Conservation (phyloP, 2,113 vertebrate species). For the Erythrocercus mccallii region DNA sequence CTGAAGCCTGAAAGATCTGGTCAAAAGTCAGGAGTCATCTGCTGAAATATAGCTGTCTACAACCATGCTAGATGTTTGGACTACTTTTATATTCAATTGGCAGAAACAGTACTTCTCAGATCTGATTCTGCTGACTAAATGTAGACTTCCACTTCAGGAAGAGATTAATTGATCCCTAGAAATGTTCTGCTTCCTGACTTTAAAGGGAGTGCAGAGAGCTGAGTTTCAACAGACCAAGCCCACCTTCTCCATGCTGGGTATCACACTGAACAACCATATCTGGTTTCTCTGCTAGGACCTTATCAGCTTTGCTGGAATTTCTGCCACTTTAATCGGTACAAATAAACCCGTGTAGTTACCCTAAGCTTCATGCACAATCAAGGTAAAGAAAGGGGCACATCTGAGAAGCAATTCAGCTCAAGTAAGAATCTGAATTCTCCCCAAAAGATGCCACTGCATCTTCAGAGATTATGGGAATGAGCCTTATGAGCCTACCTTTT, state of each 20-base stretch:
- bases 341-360: background rate
- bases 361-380: background rate
- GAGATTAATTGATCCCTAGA: background rate
- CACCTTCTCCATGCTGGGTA: background rate
- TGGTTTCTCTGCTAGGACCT: background rate
- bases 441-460: background rate
- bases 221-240: background rate
- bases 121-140: conserved; percentile 26
- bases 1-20: background rate
- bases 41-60: background rate
- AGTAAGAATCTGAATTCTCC: background rate
- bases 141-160: conserved; percentile 24
- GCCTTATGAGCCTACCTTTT: background rate
- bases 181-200: conserved; percentile 8
- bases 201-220: background rate
- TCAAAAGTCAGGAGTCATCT: conserved; percentile 3
- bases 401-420: background rate
- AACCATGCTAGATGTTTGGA: background rate
- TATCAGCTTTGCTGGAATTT: background rate
- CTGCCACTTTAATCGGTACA: background rate
- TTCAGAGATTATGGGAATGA: background rate
- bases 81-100: background rate
- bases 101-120: conserved; percentile 17
- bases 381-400: background rate
- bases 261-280: background rate